Conservation (phyloP, 2,113 vertebrate genomes). For the Rissa tridactyla region DNA sequence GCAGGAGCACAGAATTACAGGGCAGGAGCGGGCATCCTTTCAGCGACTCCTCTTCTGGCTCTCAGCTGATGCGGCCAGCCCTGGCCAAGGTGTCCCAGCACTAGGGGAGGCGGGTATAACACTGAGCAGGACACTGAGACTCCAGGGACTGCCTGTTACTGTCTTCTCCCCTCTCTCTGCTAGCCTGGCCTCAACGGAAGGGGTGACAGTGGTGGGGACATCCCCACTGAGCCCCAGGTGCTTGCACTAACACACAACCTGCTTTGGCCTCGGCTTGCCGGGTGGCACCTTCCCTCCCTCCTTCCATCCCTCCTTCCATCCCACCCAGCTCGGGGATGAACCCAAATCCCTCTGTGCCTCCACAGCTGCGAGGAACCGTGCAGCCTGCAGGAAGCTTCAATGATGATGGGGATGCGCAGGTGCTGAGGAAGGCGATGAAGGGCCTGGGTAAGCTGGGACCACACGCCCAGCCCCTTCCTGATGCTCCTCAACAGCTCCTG, state of each 20-base stretch:
- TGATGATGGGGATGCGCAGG: conserved; percentile 85
- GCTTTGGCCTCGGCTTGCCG: conserved; percentile 54
- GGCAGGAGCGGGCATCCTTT: background rate
- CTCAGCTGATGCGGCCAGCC: background rate
- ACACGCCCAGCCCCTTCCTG: background rate
- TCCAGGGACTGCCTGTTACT: background rate
- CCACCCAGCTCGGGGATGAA: background rate
- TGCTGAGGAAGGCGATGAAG: conserved; percentile 96
- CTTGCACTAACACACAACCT: conserved; percentile 45
- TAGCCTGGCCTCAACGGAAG: background rate
- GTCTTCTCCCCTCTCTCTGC: background rate
- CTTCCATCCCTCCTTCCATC: background rate
- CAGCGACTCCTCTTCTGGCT: background rate
- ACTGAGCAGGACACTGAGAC: background rate
- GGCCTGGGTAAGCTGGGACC: conserved; percentile 81
- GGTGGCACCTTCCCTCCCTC: background rate
- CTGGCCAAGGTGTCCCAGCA: background rate
- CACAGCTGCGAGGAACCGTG: conserved; percentile 85
- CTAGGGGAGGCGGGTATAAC: background rate
- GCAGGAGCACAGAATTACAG: background rate
- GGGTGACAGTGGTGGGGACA: background rate
- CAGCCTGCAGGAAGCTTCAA: conserved; percentile 73
- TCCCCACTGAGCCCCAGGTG: background rate
- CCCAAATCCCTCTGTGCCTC: background rate
- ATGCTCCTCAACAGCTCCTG: background rate